These are phyloP conservation scores for Leptopilina drosophilae DNA, from an alignment of 2,888 invertebrate species.

Conservation along the genomic window DNA sequence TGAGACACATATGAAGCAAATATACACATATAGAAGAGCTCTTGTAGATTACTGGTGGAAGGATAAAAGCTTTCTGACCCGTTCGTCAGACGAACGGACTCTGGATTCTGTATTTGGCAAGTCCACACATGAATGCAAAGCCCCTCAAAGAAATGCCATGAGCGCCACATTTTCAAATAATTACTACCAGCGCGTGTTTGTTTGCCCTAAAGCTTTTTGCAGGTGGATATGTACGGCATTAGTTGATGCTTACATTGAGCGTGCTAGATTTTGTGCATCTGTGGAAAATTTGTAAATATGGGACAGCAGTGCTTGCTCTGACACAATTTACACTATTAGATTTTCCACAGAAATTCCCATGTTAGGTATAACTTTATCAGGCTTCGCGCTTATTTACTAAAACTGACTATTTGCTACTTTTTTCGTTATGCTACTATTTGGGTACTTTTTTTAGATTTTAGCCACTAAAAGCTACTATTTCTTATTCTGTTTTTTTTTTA, in stretches of 20 bases:
- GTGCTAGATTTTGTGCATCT: conserved; percentile 18
- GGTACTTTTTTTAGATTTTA: too few species aligned
- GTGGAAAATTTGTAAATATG: background rate
- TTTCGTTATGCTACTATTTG: too few species aligned
- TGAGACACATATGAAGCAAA: background rate
- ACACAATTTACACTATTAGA: background rate
- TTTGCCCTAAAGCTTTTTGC: conserved; percentile 66
- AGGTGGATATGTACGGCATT: conserved; percentile 38
- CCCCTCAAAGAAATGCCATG: conserved; percentile 71
- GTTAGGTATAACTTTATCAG: too few species aligned
- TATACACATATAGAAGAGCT: conserved; percentile 51
- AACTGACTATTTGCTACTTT: too few species aligned
- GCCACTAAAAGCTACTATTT: too few species aligned
- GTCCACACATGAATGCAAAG: conserved; percentile 62
- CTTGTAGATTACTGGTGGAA: conserved; percentile 65
- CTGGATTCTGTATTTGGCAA: conserved; percentile 70
- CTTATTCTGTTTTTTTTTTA: too few species aligned
- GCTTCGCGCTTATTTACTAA: too few species aligned
- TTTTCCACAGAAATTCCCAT: background rate
- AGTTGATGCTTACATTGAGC: conserved; percentile 28
- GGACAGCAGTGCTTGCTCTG: background rate
- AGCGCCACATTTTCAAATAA: conserved; percentile 66
- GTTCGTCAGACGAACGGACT: conserved; percentile 71
- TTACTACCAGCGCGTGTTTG: conserved; percentile 66
- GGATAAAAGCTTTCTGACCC: conserved; percentile 69